These are phyloP conservation scores for Mormyrus iriodes DNA, from an alignment of 2,113 vertebrate genomes.

Conservation along the genomic window DNA sequence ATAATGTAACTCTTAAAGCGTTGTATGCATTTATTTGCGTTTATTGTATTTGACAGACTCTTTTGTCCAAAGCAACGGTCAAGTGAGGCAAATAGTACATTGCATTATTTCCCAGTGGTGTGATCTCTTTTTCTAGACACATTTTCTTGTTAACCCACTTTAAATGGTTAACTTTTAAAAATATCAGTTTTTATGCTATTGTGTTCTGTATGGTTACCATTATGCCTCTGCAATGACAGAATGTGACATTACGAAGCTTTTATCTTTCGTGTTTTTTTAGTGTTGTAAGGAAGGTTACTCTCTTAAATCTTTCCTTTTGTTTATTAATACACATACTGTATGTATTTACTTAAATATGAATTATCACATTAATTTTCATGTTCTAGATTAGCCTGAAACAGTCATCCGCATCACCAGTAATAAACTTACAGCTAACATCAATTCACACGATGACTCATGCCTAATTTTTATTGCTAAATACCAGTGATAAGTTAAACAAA, in stretches of 20 bases:
- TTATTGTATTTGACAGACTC: background rate
- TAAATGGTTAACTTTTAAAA: background rate
- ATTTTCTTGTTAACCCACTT: background rate
- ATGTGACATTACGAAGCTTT: background rate
- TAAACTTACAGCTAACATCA: slow-evolving; percentile 13
- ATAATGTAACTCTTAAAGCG: background rate
- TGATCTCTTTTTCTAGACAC: background rate
- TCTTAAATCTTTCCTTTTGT: background rate
- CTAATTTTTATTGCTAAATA: slow-evolving; percentile 3
- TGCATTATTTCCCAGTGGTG: background rate
- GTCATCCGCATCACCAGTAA: background rate
- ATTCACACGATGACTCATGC: slow-evolving; percentile 11
- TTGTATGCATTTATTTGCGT: background rate
- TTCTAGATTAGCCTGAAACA: background rate
- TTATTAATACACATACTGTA: background rate
- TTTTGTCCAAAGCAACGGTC: background rate
- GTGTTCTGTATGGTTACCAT: background rate
- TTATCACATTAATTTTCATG: background rate
- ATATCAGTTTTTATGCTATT: slow-evolving; percentile 12
- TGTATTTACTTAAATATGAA: background rate
- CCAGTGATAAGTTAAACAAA: background rate
- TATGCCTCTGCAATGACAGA: background rate
- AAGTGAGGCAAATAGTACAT: background rate
- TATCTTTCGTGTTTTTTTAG: background rate
- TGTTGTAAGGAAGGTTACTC: background rate